Conservation (phyloP, 37 sponge, comb jelly and placozoan species). For the Hexactinellida sp. region DNA sequence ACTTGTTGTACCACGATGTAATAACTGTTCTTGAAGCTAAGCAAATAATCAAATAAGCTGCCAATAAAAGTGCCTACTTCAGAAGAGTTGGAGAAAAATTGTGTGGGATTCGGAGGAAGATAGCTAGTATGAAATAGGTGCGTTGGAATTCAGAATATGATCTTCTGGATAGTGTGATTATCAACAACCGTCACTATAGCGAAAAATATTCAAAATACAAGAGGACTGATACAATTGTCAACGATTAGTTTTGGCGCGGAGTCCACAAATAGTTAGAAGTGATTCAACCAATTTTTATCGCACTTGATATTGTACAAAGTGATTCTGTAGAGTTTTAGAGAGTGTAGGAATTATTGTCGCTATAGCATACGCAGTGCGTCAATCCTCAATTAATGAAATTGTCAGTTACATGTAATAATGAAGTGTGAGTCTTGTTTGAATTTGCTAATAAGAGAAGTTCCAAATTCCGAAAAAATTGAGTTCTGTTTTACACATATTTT, state of each 20-base stretch:
- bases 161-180: conserved; percentile 17
- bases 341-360: not conserved
- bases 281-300: not conserved
- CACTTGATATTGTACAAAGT: not conserved
- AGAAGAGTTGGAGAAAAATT: not conserved
- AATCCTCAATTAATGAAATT: conserved; percentile 6
- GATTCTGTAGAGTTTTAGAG: not conserved
- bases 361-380: not conserved
- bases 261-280: not conserved
- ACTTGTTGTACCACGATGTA: conserved; percentile 3
- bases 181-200: not conserved
- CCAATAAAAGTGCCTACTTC: not conserved
- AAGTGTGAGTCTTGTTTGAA: not conserved
- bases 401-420: not conserved
- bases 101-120: not conserved
- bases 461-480: not conserved
- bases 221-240: not conserved
- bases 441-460: not conserved
- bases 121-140: not conserved
- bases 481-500: not conserved
- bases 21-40: conserved; percentile 5
- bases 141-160: conserved; percentile 12
- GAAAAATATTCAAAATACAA: not conserved
- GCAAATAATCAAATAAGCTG: not conserved
- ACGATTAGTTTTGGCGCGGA: not conserved